Evolutionary conservation across 2,888 invertebrate species (phyloP).

Genomic region (Philereme transversata): DNA sequence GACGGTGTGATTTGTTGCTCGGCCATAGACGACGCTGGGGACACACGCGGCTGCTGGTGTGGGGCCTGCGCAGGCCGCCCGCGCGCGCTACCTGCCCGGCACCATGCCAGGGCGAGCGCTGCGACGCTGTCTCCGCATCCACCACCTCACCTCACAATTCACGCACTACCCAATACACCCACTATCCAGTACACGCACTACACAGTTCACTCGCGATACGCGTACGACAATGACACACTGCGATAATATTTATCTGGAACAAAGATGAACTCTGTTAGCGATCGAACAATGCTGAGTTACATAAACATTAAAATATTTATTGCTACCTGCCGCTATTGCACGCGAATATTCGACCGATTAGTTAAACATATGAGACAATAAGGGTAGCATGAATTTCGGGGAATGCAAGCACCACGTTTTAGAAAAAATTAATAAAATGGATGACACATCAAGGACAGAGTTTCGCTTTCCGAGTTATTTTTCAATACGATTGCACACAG

Average conservation of each 20-base stretch:
- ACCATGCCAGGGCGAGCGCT: constrained; percentile 81
- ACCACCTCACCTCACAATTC: constrained; percentile 50
- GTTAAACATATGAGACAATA: constrained; percentile 21
- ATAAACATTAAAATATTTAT: constrained; percentile 78
- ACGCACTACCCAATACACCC: constrained; percentile 43
- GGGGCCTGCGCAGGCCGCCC: constrained; percentile 83
- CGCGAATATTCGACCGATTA: constrained; percentile 29
- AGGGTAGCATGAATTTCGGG: constrained; percentile 35
- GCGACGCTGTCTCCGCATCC: constrained; percentile 70
- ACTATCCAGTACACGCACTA: constrained; percentile 46
- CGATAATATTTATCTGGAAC: constrained; percentile 76
- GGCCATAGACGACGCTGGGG: constrained; percentile 95
- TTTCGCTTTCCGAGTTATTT: constrained; percentile 72
- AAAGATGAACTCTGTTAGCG: constrained; percentile 72
- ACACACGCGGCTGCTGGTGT: constrained; percentile 84
- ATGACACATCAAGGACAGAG: constrained; percentile 81
- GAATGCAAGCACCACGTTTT: constrained; percentile 61
- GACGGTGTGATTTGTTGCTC: constrained; percentile 92
- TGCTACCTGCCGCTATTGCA: constrained; percentile 58
- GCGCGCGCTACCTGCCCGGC: constrained; percentile 84
- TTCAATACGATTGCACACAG: constrained; percentile 59
- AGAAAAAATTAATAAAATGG: constrained; percentile 68
- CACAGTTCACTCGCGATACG: constrained; percentile 35
- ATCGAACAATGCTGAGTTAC: constrained; percentile 76
- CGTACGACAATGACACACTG: constrained; percentile 53